Evolutionary conservation across 2,113 vertebrate species (phyloP), one percentile per base, ranked within the genome.

Genomic region (Proterorhinus semilunaris): DNA sequence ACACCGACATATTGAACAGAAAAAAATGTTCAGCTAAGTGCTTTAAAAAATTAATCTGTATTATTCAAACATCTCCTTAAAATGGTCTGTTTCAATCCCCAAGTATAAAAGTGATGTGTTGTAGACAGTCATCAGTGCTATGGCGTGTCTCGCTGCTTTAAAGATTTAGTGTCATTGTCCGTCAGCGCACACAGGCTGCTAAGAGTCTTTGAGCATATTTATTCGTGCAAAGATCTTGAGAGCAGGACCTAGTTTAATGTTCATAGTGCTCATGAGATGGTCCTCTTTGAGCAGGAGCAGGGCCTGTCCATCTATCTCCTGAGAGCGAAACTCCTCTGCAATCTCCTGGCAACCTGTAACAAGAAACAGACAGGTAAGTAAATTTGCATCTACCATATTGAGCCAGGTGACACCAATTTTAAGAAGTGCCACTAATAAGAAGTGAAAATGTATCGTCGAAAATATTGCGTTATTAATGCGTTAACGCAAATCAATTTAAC

Each of bases 241-340:
- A 0, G 97, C 97, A 0, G 97, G 97, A 46, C 97, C 97, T 85
- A 99, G 89, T 77, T 98, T 99, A 92, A 99, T 98, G 93, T 98
- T 99, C 97, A 98, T 98, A 84, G 97, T 94, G 62, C 96, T 98
- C 97, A 99, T 99, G 55, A 99, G 94, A 54, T 99, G 97, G 83
- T 99, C 97, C 82, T 99, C 97, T 82, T 98, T 98, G 48, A 99
- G 91, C 76, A 99, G 92, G 64, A 99, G 92, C 90, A 99, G 86
- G 0, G 97, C 97, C 86, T 99, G 97, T 70, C 97, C 97, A 0
- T 99, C 97, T 0, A 99, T 99, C 90, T 98, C 97, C 90, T 98
- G 96, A 0, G 95, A 93, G 10, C 96, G 93, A 74, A 99, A 99
- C 82, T 98, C 97, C 47, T 99, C 97, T 0, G 97, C 96, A 6